Evolutionary conservation across 2,888 invertebrate species (phyloP).

Genomic region (Iphiclides podalirius): DNA sequence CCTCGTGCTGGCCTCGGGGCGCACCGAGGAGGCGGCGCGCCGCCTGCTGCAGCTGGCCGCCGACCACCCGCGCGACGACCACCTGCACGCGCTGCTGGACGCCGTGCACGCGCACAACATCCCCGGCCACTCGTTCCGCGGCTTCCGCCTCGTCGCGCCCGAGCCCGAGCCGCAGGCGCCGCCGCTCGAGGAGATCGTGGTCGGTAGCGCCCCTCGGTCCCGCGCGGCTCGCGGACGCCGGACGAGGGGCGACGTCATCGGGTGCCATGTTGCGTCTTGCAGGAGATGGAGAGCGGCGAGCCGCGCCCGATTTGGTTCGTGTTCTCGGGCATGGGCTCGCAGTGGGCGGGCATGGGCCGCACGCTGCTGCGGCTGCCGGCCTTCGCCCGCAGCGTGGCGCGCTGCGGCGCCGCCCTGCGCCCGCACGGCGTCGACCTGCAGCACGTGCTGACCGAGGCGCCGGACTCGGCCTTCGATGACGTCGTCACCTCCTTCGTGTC

Average conservation of each 20-base stretch:
- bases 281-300: constrained; percentile 66
- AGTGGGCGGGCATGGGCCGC: constrained; percentile 98
- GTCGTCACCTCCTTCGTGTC: constrained; percentile 94
- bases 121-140: constrained; percentile 89
- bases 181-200: constrained; percentile 35
- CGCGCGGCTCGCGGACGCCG: no score
- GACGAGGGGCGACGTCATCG: background rate
- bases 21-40: constrained; percentile 89
- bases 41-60: constrained; percentile 82
- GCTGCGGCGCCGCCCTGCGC: constrained; percentile 87
- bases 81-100: constrained; percentile 88
- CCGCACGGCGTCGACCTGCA: constrained; percentile 91
- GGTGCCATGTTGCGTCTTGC: constrained; percentile 14
- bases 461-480: constrained; percentile 89
- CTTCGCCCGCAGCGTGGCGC: constrained; percentile 89
- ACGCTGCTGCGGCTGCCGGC: constrained; percentile 90
- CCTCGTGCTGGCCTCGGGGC: constrained; percentile 89
- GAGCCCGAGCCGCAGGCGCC: constrained; percentile 46
- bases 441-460: constrained; percentile 87
- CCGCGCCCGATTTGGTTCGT: constrained; percentile 95
- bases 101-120: constrained; percentile 86
- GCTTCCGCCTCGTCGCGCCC: constrained; percentile 87
- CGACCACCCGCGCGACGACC: constrained; percentile 82
- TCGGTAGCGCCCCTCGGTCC: constrained; percentile 14
- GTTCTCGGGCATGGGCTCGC: constrained; percentile 99